Evolutionary conservation across 2,797 vertebrate genomes (phyloP).

Genomic region (Brachyalestes nurse): DNA sequence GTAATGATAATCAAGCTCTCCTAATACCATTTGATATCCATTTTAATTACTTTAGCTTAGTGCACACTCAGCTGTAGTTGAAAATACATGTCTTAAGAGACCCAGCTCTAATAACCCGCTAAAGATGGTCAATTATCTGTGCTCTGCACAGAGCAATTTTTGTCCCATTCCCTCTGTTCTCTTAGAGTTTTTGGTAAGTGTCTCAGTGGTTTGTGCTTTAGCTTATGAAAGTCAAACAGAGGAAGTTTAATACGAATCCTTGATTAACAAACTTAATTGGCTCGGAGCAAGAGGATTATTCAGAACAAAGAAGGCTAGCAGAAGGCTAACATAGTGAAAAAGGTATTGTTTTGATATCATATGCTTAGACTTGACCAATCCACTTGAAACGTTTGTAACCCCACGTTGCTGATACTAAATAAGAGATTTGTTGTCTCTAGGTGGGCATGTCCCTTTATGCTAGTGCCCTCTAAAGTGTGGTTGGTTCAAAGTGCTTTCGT

Average conservation of each 20-base stretch:
- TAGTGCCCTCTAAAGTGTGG: too few relatives aligned
- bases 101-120: conserved; percentile 54
- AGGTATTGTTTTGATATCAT: not conserved
- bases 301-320: not conserved
- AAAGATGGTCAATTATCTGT: conserved; percentile 57
- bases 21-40: conserved; percentile 69
- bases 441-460: too few relatives aligned
- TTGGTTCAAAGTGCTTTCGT: too few relatives aligned
- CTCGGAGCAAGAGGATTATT: conserved; percentile 3
- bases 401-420: too few relatives aligned
- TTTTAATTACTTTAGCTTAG: conserved; percentile 71
- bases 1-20: conserved; percentile 69
- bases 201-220: conserved; percentile 18
- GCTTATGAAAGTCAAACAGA: conserved; percentile 14
- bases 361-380: too few relatives aligned
- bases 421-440: too few relatives aligned
- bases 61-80: conserved; percentile 58
- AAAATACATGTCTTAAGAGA: conserved; percentile 58
- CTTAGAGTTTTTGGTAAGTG: conserved; percentile 26
- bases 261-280: conserved; percentile 38
- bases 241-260: conserved; percentile 3
- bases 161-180: conserved; percentile 32
- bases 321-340: not conserved
- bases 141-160: conserved; percentile 50
- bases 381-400: too few relatives aligned